Base-by-base conservation (phyloP, 2,797 vertebrate species). In the Microhierax caerulescens region DNA sequence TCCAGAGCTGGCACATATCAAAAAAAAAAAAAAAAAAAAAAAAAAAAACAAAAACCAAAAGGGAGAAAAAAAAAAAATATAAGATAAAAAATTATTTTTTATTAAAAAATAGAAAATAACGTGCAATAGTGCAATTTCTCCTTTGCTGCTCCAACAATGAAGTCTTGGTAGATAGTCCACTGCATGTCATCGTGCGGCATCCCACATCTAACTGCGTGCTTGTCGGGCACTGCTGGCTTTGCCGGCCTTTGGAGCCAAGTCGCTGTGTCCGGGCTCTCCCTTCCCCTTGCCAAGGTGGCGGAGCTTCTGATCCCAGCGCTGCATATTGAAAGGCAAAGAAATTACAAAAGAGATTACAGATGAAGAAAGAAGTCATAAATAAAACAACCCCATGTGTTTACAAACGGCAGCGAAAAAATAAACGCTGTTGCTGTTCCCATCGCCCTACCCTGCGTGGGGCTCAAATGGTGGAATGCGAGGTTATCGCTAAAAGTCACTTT, bases 121-220 rank as follows among this genome's bases (percentile, higher is more conserved):
- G 98, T 98, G 98, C 98, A 98, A 99, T 99, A 99, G 99, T 99
- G 99, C 99, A 99, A 99, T 99, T 98, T 98, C 97, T 98, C 97
- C 98, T 98, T 98, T 95, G 97, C 97, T 97, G 97, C 97, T 98
- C 96, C 98, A 97, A 95, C 93, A 97, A 96, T 72, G 97, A 97
- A 97, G 96, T 98, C 96, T 98, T 80, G 97, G 88, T 16, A 88
- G 96, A 93, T 93, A 97, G 98, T 98, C 97, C 98, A 59, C 78
- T 32, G 70, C 77, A 67, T 80, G 88, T 88, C 82, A 47, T 53
- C 18, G n/a, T 27, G 27, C 4, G 48, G 65, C 60, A 5, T 63
- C 76, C 95, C 88, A 15, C 48, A 36, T 78, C 98, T 97, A 99
- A 93, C 97, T 98, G 74, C 89, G 98, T 1, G 94, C 93, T 84